Percentiles rank a stretch among this genome's conserved stretches.
These are phyloP conservation scores for Pseudorasbora parva DNA, from an alignment of 2,113 vertebrate genomes.

Conservation along the genomic window DNA sequence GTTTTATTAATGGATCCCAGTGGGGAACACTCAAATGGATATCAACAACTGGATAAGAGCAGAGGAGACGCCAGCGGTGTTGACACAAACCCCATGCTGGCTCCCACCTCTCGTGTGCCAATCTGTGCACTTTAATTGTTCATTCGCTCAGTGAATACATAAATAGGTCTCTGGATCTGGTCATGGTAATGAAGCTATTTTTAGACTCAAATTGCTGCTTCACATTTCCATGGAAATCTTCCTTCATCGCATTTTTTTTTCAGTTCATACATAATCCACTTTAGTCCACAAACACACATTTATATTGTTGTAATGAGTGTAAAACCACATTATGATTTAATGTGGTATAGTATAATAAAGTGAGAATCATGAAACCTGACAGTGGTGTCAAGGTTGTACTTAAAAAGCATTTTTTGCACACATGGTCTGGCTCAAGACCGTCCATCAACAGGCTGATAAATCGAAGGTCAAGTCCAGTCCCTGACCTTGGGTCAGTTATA, in stretches of 20 bases:
- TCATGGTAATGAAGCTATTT: constrained; percentile 77
- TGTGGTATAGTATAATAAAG: neutral
- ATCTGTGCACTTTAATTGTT: constrained; percentile 76
- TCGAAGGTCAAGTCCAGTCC: constrained; percentile 41
- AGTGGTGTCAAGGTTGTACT: constrained; percentile 7
- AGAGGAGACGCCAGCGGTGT: constrained; percentile 41
- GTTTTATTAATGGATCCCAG: constrained; percentile 59
- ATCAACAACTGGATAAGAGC: constrained; percentile 57
- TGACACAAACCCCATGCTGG: constrained; percentile 51
- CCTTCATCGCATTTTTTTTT: constrained; percentile 65
- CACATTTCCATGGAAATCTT: constrained; percentile 78
- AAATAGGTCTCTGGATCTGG: constrained; percentile 72
- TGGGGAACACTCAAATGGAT: constrained; percentile 51
- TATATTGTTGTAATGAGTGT: neutral
- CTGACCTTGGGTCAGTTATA: constrained; percentile 25
- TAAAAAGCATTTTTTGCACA: neutral
- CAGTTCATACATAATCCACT: constrained; percentile 18
- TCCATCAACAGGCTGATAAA: constrained; percentile 43
- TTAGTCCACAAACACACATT: neutral
- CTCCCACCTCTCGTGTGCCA: constrained; percentile 59
- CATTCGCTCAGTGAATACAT: constrained; percentile 77
- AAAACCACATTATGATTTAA: constrained; percentile 23
- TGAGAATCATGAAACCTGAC: neutral
- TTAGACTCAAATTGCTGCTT: constrained; percentile 79
- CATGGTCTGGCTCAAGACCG: constrained; percentile 30